Evolutionary conservation across 2,797 vertebrate genomes (phyloP).

Genomic region (Rhinogobio ventralis): DNA sequence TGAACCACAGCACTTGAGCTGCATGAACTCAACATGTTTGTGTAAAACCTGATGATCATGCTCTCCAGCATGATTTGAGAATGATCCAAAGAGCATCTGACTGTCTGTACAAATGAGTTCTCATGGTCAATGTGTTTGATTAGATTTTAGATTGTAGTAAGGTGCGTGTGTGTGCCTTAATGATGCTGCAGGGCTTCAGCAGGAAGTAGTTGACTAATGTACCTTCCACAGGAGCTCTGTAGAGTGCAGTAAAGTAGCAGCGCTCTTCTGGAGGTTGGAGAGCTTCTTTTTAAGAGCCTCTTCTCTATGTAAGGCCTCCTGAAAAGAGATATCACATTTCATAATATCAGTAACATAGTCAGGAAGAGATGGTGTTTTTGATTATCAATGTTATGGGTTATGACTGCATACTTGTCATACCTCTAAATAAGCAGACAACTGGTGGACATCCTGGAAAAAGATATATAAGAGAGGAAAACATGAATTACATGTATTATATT

Average conservation of each 20-base stretch:
- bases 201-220: constrained; percentile 48
- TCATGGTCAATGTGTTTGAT: neutral
- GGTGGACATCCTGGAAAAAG: constrained; percentile 73
- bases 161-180: neutral
- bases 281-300: constrained; percentile 78
- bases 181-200: neutral
- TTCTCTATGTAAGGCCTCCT: constrained; percentile 83
- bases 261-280: constrained; percentile 70
- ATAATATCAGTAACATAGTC: neutral
- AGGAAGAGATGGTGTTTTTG: neutral
- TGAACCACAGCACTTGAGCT: neutral
- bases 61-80: neutral
- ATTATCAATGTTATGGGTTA: neutral
- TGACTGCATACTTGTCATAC: constrained; percentile 62
- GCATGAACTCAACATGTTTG: neutral
- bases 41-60: neutral
- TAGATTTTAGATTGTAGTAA: neutral
- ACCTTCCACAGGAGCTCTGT: constrained; percentile 78
- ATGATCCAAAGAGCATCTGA: neutral
- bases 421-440: constrained; percentile 77
- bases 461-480: neutral
- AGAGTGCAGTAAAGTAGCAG: constrained; percentile 71
- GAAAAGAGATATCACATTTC: constrained; percentile 21
- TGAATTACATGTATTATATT: neutral
- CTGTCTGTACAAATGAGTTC: neutral